A percentile compares a stretch with the other conserved stretches of the same genome.
Conservation (phyloP, 1,140 invertebrate species). For the Neotoxoptera formosana region DNA sequence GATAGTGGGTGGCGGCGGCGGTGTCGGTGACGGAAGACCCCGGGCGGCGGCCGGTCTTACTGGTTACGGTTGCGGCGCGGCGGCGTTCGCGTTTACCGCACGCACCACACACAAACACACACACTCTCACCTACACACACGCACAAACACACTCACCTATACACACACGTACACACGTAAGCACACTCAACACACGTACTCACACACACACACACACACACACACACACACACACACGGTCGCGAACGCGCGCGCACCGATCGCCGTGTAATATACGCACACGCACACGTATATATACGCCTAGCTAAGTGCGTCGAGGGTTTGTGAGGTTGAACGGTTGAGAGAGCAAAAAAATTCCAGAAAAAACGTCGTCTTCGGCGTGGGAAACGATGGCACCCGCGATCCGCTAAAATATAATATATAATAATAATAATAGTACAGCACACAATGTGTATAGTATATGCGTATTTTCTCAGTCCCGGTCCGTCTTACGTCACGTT, state of each 20-base stretch:
- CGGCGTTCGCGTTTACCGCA: neutral
- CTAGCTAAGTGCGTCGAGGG: neutral
- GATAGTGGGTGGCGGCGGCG: conserved; percentile 28
- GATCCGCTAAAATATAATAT: neutral
- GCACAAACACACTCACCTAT: neutral
- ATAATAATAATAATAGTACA: neutral
- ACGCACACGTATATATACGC: neutral
- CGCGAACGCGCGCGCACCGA: too few species aligned
- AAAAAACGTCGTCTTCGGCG: neutral
- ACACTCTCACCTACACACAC: neutral
- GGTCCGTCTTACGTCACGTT: conserved; percentile 9
- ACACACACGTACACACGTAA: too few species aligned
- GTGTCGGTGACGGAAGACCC: conserved; percentile 8
- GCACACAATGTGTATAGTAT: neutral
- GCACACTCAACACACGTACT: neutral
- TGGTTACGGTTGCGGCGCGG: neutral
- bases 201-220: neutral
- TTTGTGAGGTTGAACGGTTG: neutral
- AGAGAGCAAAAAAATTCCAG: neutral
- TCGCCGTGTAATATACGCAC: too few species aligned
- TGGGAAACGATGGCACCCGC: neutral
- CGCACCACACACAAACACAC: neutral
- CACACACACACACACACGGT: neutral
- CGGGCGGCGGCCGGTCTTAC: neutral
- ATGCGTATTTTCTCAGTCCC: neutral